phyloP scores from a whole-genome alignment of 2,113 vertebrate species.

The Chauna torquata region DNA sequence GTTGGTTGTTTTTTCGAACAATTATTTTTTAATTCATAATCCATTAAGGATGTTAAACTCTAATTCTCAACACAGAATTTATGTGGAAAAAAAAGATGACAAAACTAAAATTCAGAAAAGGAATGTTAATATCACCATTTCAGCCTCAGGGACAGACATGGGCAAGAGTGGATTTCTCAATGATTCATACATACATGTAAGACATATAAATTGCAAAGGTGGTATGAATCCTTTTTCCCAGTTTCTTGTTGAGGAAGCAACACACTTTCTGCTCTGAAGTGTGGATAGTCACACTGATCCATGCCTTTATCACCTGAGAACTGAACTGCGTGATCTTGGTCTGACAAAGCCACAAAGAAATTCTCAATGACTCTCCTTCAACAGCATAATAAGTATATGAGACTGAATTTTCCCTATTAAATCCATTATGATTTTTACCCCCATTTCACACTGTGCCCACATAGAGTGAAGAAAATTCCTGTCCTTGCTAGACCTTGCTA shows the following conservation, averaged over 20 bases:
- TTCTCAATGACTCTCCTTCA: not conserved
- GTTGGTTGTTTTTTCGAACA: not conserved
- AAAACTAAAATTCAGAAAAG: not conserved
- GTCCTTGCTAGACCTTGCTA: not conserved
- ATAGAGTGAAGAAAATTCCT: constrained; percentile 4
- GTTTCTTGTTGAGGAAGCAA: not conserved
- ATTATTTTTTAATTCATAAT: not conserved
- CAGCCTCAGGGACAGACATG: not conserved
- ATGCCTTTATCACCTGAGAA: not conserved
- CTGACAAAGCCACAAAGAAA: not conserved
- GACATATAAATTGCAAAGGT: not conserved
- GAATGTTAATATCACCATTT: not conserved
- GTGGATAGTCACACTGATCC: not conserved
- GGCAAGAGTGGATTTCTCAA: not conserved
- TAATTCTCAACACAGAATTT: not conserved
- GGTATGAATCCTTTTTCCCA: not conserved
- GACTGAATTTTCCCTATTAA: not conserved
- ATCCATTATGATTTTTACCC: not conserved
- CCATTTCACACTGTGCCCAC: not conserved
- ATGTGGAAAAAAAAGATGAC: not conserved
- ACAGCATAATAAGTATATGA: not conserved
- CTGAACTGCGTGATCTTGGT: not conserved
- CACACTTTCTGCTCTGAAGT: not conserved
- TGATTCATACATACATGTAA: not conserved
- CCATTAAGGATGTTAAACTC: not conserved